phyloP scores from a whole-genome alignment of 2,888 invertebrate genomes.

The Philonicus albiceps region DNA sequence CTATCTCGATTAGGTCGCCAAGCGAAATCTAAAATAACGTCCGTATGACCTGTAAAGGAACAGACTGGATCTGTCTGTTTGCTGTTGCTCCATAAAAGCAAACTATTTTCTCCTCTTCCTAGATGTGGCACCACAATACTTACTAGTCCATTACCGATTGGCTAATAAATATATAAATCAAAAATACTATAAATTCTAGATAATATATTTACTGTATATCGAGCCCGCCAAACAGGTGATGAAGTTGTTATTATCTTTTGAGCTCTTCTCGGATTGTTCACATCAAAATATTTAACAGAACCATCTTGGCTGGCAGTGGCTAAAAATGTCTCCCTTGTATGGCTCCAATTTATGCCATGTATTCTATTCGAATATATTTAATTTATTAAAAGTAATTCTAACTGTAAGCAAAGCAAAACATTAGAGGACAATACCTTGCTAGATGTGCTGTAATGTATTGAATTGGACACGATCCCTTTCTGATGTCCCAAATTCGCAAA shows the following conservation, averaged over 20 bases:
- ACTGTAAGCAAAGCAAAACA: background rate
- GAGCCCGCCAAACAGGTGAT: slow-evolving; percentile 89
- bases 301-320: slow-evolving; percentile 95
- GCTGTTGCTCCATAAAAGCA: slow-evolving; percentile 79
- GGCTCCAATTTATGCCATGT: slow-evolving; percentile 95
- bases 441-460: slow-evolving; percentile 95
- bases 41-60: slow-evolving; percentile 92
- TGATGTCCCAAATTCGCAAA: slow-evolving; percentile 93
- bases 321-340: slow-evolving; percentile 81
- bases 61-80: slow-evolving; percentile 79
- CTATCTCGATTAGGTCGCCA: slow-evolving; percentile 79
- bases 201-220: slow-evolving; percentile 73
- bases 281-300: slow-evolving; percentile 94
- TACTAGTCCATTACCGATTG: slow-evolving; percentile 90
- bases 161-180: slow-evolving; percentile 64
- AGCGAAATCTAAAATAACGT: slow-evolving; percentile 93
- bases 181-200: background rate
- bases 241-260: slow-evolving; percentile 86
- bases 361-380: slow-evolving; percentile 68
- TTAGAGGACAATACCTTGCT: slow-evolving; percentile 63
- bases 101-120: slow-evolving; percentile 84
- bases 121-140: slow-evolving; percentile 93
- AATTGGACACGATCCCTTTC: slow-evolving; percentile 85
- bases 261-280: slow-evolving; percentile 82
- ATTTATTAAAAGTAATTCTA: background rate